Percentiles rank a stretch among this genome's conserved stretches.
These are phyloP conservation scores for Asteroscopus sphinx DNA, from an alignment of 2,888 invertebrate species.

Conservation along the genomic window DNA sequence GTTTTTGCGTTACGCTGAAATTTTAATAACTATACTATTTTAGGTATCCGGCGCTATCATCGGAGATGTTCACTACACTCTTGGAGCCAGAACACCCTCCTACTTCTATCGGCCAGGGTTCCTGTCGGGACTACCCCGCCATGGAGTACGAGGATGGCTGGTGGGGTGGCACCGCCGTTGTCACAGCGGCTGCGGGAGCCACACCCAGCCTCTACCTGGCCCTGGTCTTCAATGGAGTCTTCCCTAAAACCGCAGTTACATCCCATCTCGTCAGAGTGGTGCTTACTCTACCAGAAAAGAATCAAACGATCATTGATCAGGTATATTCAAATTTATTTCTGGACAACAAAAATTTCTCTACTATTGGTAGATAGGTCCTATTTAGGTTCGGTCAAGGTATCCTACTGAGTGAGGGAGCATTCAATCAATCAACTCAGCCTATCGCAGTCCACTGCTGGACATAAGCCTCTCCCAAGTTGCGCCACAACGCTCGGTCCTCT, in stretches of 20 bases:
- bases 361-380: too few species aligned
- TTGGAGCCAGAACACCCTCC: slow-evolving; percentile 92
- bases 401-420: too few species aligned
- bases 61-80: slow-evolving; percentile 95
- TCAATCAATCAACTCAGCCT: too few species aligned
- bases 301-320: slow-evolving; percentile 93
- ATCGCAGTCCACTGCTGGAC: too few species aligned
- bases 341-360: too few species aligned
- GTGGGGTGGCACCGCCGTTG: slow-evolving; percentile 97
- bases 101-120: slow-evolving; percentile 88
- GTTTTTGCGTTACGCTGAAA: background rate
- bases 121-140: slow-evolving; percentile 87
- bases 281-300: slow-evolving; percentile 92
- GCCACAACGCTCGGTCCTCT: too few species aligned
- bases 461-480: too few species aligned
- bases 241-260: slow-evolving; percentile 89
- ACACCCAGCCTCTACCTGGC: slow-evolving; percentile 95
- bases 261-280: slow-evolving; percentile 93
- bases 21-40: slow-evolving; percentile 10
- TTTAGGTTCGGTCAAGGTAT: too few species aligned
- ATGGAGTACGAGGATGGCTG: slow-evolving; percentile 91
- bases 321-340: slow-evolving; percentile 73
- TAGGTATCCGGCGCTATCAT: slow-evolving; percentile 93
- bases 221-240: slow-evolving; percentile 95
- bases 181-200: slow-evolving; percentile 94